Percentiles rank a stretch among this genome's conserved stretches.
phyloP scores from a whole-genome alignment of 2,113 vertebrate species.

The Bujurquina vittata region DNA sequence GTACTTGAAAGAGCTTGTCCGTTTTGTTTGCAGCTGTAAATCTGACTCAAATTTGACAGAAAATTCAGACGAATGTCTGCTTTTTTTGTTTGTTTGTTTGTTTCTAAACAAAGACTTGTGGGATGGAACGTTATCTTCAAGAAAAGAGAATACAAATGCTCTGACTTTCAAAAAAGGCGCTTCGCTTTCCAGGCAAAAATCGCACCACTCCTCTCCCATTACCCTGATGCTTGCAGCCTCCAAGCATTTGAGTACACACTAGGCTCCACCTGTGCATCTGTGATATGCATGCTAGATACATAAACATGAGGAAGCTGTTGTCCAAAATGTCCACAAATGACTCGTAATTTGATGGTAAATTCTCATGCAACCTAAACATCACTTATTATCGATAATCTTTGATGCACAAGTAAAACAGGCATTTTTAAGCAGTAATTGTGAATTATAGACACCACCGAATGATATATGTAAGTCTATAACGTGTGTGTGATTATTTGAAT shows the following conservation, averaged over 20 bases:
- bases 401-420: neutral
- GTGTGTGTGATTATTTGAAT: neutral
- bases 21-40: constrained; percentile 8
- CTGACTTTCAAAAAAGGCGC: constrained; percentile 51
- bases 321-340: neutral
- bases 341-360: neutral
- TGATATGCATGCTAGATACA: neutral
- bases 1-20: neutral
- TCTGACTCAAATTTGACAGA: constrained; percentile 21
- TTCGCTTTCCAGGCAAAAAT: constrained; percentile 54
- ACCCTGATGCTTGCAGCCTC: constrained; percentile 15
- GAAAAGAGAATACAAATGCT: constrained; percentile 62
- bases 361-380: neutral
- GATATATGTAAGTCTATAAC: neutral
- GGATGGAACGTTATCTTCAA: constrained; percentile 37
- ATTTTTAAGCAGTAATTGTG: neutral
- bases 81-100: neutral
- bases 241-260: constrained; percentile 12
- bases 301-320: neutral
- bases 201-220: constrained; percentile 32
- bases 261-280: neutral
- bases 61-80: constrained; percentile 10
- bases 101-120: constrained; percentile 45
- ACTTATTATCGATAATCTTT: neutral
- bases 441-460: neutral